Evolutionary conservation across 2,113 vertebrate genomes (phyloP).

Genomic region (Myrmecobius fasciatus): DNA sequence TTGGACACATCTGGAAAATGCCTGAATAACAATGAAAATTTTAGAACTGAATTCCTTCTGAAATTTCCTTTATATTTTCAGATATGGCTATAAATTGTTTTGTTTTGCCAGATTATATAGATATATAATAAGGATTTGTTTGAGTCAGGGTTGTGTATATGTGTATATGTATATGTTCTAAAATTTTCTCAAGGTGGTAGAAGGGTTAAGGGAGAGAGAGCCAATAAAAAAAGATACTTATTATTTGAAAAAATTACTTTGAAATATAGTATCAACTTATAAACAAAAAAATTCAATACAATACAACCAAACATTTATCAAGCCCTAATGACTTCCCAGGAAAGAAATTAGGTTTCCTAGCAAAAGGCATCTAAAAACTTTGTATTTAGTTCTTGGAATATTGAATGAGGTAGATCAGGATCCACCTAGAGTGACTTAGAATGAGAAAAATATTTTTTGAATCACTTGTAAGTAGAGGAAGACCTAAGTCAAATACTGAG

Average conservation of each 20-base stretch:
- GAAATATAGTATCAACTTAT: not conserved
- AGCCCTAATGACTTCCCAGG: not conserved
- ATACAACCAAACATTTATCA: not conserved
- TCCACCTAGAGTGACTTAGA: not conserved
- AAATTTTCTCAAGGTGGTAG: not conserved
- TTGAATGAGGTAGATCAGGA: not conserved
- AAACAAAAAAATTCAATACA: not conserved
- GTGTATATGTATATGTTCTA: not conserved
- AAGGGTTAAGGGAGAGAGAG: not conserved
- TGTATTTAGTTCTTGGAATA: not conserved
- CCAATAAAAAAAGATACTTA: not conserved
- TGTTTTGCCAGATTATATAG: not conserved
- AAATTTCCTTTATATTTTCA: not conserved
- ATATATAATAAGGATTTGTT: not conserved
- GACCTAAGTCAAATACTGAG: constrained; percentile 1
- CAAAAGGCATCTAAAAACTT: not conserved
- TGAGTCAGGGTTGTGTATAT: no score
- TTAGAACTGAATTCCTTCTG: not conserved
- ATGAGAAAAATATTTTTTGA: constrained; percentile 26
- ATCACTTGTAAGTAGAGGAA: not conserved
- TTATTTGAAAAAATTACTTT: not conserved
- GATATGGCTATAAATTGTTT: not conserved
- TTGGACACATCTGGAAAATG: no score
- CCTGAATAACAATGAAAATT: not conserved
- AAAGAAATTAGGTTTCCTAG: not conserved